A percentile compares a stretch with the other conserved stretches of the same genome.
These are phyloP conservation scores for Echinometra lucunter DNA, from an alignment of 53 echinoderm and acorn worm genomes.

Conservation along the genomic window DNA sequence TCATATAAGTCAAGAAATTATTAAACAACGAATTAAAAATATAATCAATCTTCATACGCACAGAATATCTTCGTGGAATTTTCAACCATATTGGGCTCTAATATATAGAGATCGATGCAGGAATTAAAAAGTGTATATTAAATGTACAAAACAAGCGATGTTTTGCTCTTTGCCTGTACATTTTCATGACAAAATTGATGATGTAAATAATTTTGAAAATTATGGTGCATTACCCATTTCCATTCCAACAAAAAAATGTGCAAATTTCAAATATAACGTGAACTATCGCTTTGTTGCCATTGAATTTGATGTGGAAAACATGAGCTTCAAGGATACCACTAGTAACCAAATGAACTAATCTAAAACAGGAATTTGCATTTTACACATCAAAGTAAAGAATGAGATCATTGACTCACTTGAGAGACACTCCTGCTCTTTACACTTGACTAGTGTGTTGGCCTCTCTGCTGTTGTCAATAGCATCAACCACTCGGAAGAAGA, in stretches of 20 bases:
- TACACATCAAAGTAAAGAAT: neutral
- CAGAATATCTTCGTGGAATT: too few species aligned
- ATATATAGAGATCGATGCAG: too few species aligned
- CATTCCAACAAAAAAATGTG: neutral
- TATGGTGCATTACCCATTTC: neutral
- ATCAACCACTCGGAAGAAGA: slow-evolving; percentile 75
- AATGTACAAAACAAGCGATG: neutral
- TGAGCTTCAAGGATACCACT: too few species aligned
- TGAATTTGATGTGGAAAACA: too few species aligned
- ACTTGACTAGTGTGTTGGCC: slow-evolving; percentile 78
- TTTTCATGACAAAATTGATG: neutral
- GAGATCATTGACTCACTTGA: slow-evolving; percentile 80
- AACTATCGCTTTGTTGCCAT: too few species aligned
- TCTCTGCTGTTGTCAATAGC: slow-evolving; percentile 63
- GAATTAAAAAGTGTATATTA: too few species aligned
- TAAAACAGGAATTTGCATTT: neutral
- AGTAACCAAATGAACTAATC: too few species aligned
- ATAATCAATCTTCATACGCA: too few species aligned
- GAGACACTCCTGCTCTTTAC: slow-evolving; percentile 86
- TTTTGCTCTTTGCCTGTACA: neutral
- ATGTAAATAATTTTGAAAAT: neutral
- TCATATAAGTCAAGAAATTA: neutral
- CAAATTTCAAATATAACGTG: neutral
- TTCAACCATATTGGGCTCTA: too few species aligned
- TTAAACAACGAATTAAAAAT: neutral